phyloP scores from a whole-genome alignment of 2,888 invertebrate genomes.

The Lacanobia oleracea region DNA sequence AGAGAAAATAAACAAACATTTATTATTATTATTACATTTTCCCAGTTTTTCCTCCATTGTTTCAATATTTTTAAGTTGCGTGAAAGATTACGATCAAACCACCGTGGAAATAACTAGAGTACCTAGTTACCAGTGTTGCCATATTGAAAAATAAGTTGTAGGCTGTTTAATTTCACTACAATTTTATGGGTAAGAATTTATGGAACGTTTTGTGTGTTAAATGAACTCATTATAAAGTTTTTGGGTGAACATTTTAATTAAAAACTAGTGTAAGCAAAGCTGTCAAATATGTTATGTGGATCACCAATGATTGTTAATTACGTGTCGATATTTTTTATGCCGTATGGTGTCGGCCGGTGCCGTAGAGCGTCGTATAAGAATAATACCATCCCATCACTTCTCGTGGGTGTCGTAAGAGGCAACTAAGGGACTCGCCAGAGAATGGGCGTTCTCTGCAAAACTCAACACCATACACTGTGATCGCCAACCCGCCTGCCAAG shows the following conservation, averaged over 20 bases:
- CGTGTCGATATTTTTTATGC: too few species aligned
- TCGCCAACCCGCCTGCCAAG: too few species aligned
- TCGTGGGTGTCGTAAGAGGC: too few species aligned
- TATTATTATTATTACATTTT: too few species aligned
- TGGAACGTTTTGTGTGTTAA: not conserved
- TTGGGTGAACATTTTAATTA: conserved; percentile 32
- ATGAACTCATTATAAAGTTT: conserved; percentile 20
- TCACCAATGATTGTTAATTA: not conserved
- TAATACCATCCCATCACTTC: too few species aligned
- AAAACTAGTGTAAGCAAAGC: not conserved
- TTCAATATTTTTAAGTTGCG: conserved; percentile 29
- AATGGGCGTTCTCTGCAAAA: too few species aligned
- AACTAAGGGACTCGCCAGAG: too few species aligned
- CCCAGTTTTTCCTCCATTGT: not conserved
- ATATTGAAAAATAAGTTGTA: conserved; percentile 8
- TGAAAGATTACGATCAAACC: conserved; percentile 43
- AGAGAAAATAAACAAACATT: too few species aligned
- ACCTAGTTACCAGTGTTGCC: not conserved
- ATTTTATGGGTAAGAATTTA: conserved; percentile 4
- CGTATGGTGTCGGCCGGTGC: too few species aligned
- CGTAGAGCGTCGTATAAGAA: too few species aligned
- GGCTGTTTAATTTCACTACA: conserved; percentile 7
- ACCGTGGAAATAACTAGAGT: conserved; percentile 11
- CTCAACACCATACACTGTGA: too few species aligned
- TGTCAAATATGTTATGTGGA: not conserved